These are phyloP conservation scores for Tromatobia lineatoria DNA, from an alignment of 2,888 invertebrate species.

Conservation along the genomic window DNA sequence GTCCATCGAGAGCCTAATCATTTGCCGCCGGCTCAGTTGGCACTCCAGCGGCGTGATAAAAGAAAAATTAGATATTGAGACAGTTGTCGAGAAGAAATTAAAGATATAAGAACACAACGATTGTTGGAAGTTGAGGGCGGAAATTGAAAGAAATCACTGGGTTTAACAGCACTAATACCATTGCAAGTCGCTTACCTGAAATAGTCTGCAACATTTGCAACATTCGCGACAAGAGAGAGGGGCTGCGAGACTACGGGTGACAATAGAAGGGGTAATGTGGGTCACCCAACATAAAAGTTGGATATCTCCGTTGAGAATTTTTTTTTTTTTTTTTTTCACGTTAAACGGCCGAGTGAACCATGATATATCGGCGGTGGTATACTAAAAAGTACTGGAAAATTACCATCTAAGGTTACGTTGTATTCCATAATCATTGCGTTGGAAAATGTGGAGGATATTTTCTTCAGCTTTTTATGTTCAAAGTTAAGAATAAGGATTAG, in stretches of 20 bases:
- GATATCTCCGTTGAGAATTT: neutral
- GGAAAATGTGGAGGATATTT: neutral
- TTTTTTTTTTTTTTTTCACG: neutral
- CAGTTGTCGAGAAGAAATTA: neutral
- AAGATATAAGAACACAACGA: constrained; percentile 15
- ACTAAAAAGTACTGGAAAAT: neutral
- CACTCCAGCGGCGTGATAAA: neutral
- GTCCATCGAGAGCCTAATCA: constrained; percentile 56
- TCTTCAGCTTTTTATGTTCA: neutral
- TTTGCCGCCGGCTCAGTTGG: constrained; percentile 1
- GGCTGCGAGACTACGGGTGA: neutral
- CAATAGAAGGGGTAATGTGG: constrained; percentile 9
- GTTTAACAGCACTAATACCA: neutral
- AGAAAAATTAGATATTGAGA: neutral
- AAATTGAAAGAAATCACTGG: constrained; percentile 19
- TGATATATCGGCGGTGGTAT: neutral
- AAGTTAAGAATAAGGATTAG: neutral
- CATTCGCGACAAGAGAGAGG: neutral
- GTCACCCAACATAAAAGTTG: neutral
- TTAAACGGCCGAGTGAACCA: neutral
- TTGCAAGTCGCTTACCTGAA: neutral
- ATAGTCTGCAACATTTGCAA: constrained; percentile 11
- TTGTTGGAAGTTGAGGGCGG: neutral
- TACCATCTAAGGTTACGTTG: neutral
- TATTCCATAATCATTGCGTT: neutral